phyloP scores from a whole-genome alignment of 1,140 invertebrate species.

The Linepithema humile region DNA sequence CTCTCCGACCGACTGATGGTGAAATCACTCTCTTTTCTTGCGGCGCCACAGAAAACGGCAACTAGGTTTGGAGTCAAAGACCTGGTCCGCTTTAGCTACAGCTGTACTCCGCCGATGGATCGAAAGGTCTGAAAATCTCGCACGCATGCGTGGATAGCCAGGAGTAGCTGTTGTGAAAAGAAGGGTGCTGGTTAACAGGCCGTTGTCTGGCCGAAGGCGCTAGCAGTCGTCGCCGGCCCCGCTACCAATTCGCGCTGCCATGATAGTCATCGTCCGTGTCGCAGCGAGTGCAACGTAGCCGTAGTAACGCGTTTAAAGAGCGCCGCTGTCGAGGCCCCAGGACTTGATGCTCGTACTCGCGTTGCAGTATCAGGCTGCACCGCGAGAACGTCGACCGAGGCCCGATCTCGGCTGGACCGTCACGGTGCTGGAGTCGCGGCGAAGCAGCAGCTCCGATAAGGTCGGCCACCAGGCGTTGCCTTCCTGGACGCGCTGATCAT shows the following conservation, averaged over 20 bases:
- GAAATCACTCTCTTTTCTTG: constrained; percentile 10
- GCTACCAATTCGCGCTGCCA: constrained; percentile 59
- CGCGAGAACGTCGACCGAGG: constrained; percentile 19
- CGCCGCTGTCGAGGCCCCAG: constrained; percentile 6
- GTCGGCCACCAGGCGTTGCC: background rate
- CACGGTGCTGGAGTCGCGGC: background rate
- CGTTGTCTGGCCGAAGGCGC: constrained; percentile 58
- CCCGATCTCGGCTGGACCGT: constrained; percentile 14
- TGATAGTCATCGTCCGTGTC: constrained; percentile 63
- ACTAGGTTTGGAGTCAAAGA: constrained; percentile 17
- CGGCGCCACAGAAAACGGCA: background rate
- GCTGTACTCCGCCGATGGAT: constrained; percentile 40
- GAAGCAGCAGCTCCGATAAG: background rate
- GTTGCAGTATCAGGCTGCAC: background rate
- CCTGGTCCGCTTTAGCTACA: constrained; percentile 20
- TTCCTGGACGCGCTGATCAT: background rate
- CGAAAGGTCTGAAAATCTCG: constrained; percentile 38
- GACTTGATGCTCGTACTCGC: constrained; percentile 30
- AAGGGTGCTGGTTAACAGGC: constrained; percentile 58
- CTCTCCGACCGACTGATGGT: constrained; percentile 19
- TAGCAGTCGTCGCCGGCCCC: constrained; percentile 65
- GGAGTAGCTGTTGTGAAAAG: constrained; percentile 28
- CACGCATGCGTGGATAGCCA: constrained; percentile 57
- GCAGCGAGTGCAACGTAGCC: constrained; percentile 31
- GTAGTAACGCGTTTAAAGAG: constrained; percentile 32